Base-by-base conservation (phyloP, 2,113 vertebrate species). In the Eudyptes chrysolophus region DNA sequence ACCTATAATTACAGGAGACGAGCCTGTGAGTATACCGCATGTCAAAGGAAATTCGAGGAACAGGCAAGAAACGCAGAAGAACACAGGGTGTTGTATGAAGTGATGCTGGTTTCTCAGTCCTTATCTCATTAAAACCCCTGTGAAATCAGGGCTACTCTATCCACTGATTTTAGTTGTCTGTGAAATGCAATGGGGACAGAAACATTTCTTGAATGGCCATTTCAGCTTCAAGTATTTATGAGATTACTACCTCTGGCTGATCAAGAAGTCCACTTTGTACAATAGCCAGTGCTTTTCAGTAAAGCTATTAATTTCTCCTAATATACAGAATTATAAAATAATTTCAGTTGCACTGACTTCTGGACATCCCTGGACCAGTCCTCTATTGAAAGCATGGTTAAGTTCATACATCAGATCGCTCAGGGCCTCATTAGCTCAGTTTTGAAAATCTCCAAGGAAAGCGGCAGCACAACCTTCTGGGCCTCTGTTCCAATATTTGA, bases 21-120 rank as follows among this genome's bases (percentile, higher is more conserved):
- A 58, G 8, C 6, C 10, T 42, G 22, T 64, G 54, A 58, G 8
- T 10, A 2, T 21, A 62, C 32, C 13, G 7, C 10, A 13, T 2
- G 2, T 17, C 0, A 1, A 58, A 1, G 1, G 22, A 61, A 84
- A n/a, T 84, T 49, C 32, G 64, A 27, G 38, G 32, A 66, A 29
- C 16, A 66, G 55, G 10, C 6, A 61, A 38, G 55, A 78, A 85
- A 40, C 2, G 3, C 62, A 62, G n/a, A 40, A 64, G 9, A 76
- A 82, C 16, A 6, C 29, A 21, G 14, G 11, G 4, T 72, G 11
- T 21, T 65, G 10, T 26, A 7, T 24, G 21, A 78, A 42, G 6
- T 42, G 24, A 19, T 77, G 16, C 2, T 61, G 27, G 1, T 79
- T 75, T 44, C 8, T 60, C 68, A 77, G n/a, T 18, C 24, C 6